Percentiles rank a stretch among this genome's conserved stretches.
Evolutionary conservation across 2,888 invertebrate genomes (phyloP).

Genomic region (Drosophila glabriapex): DNA sequence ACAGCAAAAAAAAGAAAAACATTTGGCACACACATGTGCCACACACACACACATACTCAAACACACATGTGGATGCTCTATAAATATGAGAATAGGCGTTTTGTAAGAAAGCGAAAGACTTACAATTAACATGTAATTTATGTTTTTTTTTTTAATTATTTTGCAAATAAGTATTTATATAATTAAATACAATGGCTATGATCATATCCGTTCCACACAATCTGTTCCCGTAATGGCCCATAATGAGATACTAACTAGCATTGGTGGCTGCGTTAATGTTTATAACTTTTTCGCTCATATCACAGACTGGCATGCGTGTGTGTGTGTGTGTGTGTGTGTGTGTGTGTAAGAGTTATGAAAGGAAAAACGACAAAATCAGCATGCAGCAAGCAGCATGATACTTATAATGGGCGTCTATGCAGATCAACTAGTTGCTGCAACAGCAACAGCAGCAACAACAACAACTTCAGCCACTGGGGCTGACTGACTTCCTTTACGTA

Average conservation of each 20-base stretch:
- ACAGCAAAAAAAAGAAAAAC: slow-evolving; percentile 18
- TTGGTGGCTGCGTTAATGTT: slow-evolving; percentile 48
- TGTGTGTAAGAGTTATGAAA: slow-evolving; percentile 49
- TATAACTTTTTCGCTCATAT: slow-evolving; percentile 52
- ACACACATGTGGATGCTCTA: slow-evolving; percentile 12
- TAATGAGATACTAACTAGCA: slow-evolving; percentile 66
- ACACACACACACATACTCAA: neutral
- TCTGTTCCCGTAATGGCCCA: slow-evolving; percentile 38
- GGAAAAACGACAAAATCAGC: slow-evolving; percentile 42
- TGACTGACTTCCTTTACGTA: slow-evolving; percentile 65
- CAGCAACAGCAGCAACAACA: slow-evolving; percentile 24
- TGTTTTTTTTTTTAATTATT: slow-evolving; percentile 8
- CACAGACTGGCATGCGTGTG: neutral
- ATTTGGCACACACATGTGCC: slow-evolving; percentile 51
- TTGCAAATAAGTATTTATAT: slow-evolving; percentile 41
- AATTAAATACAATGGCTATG: slow-evolving; percentile 58
- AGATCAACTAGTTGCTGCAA: slow-evolving; percentile 60
- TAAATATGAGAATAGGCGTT: neutral
- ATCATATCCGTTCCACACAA: slow-evolving; percentile 61
- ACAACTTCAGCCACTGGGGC: slow-evolving; percentile 16
- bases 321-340: slow-evolving; percentile 8
- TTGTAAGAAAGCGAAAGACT: slow-evolving; percentile 15
- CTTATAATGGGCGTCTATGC: slow-evolving; percentile 66
- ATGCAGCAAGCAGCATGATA: slow-evolving; percentile 33
- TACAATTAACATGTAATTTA: slow-evolving; percentile 45